Evolutionary conservation across 1,140 invertebrate species (phyloP).

Genomic region (Tetraneura akinire): DNA sequence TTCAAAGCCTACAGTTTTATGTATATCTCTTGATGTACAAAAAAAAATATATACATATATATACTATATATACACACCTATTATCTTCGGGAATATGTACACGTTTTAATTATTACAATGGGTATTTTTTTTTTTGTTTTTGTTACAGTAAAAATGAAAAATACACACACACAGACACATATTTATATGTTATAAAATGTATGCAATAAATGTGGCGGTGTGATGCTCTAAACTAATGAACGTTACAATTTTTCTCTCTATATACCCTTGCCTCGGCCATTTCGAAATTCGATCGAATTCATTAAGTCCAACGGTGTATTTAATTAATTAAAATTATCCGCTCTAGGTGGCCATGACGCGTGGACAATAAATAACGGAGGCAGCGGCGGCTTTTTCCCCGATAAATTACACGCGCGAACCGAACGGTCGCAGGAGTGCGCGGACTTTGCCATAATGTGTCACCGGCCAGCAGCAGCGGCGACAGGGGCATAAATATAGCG

Average conservation of each 20-base stretch:
- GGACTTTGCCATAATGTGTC: conserved; percentile 14
- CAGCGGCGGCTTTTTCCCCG: neutral
- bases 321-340: conserved; percentile 48
- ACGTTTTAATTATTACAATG: conserved; percentile 47
- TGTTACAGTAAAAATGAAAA: conserved; percentile 3
- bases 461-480: neutral
- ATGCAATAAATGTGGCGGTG: neutral
- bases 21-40: neutral
- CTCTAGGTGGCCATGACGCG: conserved; percentile 46
- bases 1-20: neutral
- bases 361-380: conserved; percentile 12
- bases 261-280: neutral
- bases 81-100: conserved; percentile 18
- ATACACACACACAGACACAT: neutral
- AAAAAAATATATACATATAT: conserved; percentile 25
- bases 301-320: conserved; percentile 22
- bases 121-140: conserved; percentile 20
- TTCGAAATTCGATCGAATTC: conserved; percentile 42
- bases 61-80: too few relatives aligned
- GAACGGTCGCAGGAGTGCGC: conserved; percentile 9
- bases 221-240: conserved; percentile 33
- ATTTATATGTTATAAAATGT: too few relatives aligned
- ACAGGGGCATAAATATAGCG: neutral
- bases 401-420: conserved; percentile 26
- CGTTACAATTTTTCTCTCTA: conserved; percentile 27